Conservation (phyloP, 2,797 vertebrate species). For the Chelon auratus region DNA sequence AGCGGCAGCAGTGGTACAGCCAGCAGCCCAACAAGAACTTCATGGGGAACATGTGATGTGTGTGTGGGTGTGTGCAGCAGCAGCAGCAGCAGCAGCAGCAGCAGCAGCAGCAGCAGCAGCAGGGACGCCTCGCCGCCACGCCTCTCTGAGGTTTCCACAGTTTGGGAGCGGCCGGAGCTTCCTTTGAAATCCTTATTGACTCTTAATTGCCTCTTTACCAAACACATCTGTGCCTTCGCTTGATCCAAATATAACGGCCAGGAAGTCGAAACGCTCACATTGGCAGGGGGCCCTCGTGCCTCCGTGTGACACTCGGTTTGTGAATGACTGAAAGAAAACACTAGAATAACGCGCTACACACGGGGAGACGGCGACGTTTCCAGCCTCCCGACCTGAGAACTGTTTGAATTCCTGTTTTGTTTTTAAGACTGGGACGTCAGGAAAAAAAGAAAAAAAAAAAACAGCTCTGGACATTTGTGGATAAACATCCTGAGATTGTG, state of each 20-base stretch:
- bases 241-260: conserved; percentile 80
- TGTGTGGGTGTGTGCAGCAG: background rate
- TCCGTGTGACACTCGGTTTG: conserved; percentile 27
- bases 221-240: conserved; percentile 82
- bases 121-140: conserved; percentile 32
- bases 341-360: conserved; percentile 58
- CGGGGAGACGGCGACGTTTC: conserved; percentile 33
- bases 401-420: conserved; percentile 25
- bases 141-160: conserved; percentile 68
- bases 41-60: conserved; percentile 82
- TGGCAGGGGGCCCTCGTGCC: background rate
- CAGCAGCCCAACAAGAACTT: conserved; percentile 92
- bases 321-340: conserved; percentile 60
- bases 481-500: conserved; percentile 56
- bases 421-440: conserved; percentile 45
- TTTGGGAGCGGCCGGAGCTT: conserved; percentile 60
- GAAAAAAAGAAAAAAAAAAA: conserved; percentile 37
- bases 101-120: background rate
- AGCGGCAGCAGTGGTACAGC: conserved; percentile 95
- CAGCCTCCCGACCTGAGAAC: conserved; percentile 48
- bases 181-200: conserved; percentile 63
- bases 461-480: conserved; percentile 31
- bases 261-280: conserved; percentile 36
- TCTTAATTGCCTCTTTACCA: conserved; percentile 75
- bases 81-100: background rate